Evolutionary conservation across 1,140 invertebrate species (phyloP).

Genomic region (Aphelinus atriplicis): DNA sequence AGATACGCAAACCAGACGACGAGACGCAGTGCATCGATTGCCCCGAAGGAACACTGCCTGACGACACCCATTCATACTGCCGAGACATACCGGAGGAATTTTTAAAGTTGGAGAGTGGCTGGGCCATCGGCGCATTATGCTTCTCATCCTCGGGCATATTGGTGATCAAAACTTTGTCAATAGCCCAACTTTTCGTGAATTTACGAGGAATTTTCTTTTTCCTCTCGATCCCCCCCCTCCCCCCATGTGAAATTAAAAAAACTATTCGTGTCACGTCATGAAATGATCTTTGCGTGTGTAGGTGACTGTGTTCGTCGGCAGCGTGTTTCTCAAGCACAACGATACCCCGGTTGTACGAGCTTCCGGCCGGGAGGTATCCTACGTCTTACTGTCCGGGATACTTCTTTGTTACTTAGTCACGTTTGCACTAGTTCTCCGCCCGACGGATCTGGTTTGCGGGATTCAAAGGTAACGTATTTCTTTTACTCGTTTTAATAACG

Average conservation of each 20-base stretch:
- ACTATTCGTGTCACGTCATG: conserved; percentile 12
- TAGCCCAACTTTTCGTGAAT: background rate
- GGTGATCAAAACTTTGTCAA: conserved; percentile 65
- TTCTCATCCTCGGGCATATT: conserved; percentile 82
- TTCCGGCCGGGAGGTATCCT: conserved; percentile 88
- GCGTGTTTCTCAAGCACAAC: conserved; percentile 79
- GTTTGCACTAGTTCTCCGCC: conserved; percentile 82
- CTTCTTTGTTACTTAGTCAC: conserved; percentile 90
- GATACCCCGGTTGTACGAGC: conserved; percentile 91
- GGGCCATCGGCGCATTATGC: conserved; percentile 90
- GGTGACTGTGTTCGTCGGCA: conserved; percentile 69
- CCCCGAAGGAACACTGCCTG: conserved; percentile 82
- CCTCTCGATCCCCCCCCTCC: no score
- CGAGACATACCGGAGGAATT: conserved; percentile 85
- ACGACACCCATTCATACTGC: conserved; percentile 78
- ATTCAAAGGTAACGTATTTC: conserved; percentile 73
- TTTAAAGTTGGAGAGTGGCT: conserved; percentile 80
- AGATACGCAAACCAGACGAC: conserved; percentile 82
- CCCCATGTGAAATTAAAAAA: background rate
- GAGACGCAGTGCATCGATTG: conserved; percentile 88
- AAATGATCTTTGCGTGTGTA: conserved; percentile 44
- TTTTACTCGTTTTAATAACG: no score
- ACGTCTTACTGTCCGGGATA: conserved; percentile 87
- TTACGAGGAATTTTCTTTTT: background rate
- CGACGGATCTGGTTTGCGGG: conserved; percentile 79